phyloP scores from a whole-genome alignment of 2,113 vertebrate species.

The Agapornis roseicollis region DNA sequence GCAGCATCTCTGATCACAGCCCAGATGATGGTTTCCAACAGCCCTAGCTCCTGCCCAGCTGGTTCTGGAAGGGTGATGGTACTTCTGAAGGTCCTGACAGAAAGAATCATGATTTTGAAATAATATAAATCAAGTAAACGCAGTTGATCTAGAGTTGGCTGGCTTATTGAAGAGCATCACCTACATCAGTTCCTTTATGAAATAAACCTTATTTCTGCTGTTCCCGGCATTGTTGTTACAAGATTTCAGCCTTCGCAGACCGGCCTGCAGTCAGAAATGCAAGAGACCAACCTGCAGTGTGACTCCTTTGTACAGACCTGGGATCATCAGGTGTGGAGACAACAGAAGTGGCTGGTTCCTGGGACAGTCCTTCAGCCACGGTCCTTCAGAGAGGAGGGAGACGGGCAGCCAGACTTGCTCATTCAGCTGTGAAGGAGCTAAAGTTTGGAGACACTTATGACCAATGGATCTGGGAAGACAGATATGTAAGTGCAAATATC shows the following conservation, averaged over 20 bases:
- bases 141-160: not conserved
- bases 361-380: not conserved
- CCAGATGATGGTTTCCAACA: not conserved
- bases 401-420: not conserved
- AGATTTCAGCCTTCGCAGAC: not conserved
- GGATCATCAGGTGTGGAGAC: not conserved
- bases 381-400: not conserved
- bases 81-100: not conserved
- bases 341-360: not conserved
- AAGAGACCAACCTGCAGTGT: accelerated
- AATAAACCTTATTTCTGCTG: not conserved
- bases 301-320: not conserved
- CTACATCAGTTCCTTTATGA: not conserved
- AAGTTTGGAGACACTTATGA: not conserved
- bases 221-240: not conserved
- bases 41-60: not conserved
- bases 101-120: not conserved
- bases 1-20: not conserved
- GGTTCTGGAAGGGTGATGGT: not conserved
- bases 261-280: not conserved
- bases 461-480: not conserved
- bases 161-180: not conserved
- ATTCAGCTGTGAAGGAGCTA: not conserved
- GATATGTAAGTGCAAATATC: not conserved
- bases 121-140: not conserved